Evolutionary conservation across 2,888 invertebrate species (phyloP).

Genomic region (Nomada flava): DNA sequence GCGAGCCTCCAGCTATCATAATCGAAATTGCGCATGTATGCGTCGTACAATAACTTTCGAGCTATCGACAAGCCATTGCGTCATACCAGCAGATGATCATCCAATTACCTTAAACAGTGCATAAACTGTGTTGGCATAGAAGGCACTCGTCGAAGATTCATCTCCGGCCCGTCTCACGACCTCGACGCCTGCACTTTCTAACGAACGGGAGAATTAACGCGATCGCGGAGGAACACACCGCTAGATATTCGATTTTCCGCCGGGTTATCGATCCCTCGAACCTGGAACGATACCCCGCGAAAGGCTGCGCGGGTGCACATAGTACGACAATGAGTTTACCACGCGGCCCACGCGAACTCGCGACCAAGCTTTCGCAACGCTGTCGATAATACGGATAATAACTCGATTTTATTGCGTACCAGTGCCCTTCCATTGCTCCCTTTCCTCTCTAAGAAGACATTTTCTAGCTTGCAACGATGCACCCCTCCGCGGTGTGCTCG

Average conservation of each 20-base stretch:
- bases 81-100: conserved; percentile 24
- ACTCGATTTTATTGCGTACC: conserved; percentile 74
- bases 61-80: conserved; percentile 12
- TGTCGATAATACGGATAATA: conserved; percentile 73
- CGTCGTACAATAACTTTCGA: conserved; percentile 5
- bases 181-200: conserved; percentile 21
- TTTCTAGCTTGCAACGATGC: conserved; percentile 61
- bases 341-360: conserved; percentile 64
- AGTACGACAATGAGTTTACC: conserved; percentile 70
- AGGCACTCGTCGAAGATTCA: conserved; percentile 1
- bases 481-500: conserved; percentile 42
- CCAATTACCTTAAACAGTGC: conserved; percentile 32
- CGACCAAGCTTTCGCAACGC: conserved; percentile 66
- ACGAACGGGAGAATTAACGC: conserved; percentile 29
- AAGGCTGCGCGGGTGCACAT: conserved; percentile 69
- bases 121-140: conserved; percentile 21
- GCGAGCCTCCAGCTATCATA: not conserved
- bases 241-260: conserved; percentile 21
- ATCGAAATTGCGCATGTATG: not conserved
- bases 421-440: conserved; percentile 67
- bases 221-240: conserved; percentile 14
- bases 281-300: conserved; percentile 43
- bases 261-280: conserved; percentile 47
- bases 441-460: conserved; percentile 66
- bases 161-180: conserved; percentile 25